Conservation (phyloP, 2,888 invertebrate species). For the Mesochorus sp. region DNA sequence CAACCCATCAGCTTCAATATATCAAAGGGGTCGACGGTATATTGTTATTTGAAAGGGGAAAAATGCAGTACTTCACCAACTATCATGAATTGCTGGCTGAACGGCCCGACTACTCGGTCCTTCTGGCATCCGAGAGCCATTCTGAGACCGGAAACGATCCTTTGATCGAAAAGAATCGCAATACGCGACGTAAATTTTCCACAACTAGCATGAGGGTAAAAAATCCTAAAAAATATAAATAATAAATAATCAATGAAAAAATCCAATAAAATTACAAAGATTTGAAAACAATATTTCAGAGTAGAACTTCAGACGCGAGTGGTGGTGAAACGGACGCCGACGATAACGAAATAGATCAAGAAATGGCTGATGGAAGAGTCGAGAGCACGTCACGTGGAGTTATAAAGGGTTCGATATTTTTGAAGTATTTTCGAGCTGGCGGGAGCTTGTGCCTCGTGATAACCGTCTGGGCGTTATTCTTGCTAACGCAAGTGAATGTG, state of each 20-base stretch:
- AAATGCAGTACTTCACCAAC: constrained; percentile 55
- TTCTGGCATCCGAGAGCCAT: constrained; percentile 70
- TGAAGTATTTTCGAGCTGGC: constrained; percentile 84
- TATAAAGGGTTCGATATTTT: constrained; percentile 81
- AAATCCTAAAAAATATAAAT: neutral
- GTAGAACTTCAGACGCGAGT: constrained; percentile 75
- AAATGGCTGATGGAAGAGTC: constrained; percentile 72
- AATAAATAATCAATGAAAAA: too few relatives aligned
- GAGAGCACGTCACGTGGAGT: constrained; percentile 82
- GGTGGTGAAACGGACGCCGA: constrained; percentile 72
- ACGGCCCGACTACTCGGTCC: constrained; percentile 17
- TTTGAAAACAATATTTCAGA: too few relatives aligned
- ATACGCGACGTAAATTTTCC: constrained; percentile 74
- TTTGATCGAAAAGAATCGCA: constrained; percentile 48
- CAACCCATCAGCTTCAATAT: constrained; percentile 89
- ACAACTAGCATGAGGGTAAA: constrained; percentile 76
- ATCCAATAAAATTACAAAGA: too few relatives aligned
- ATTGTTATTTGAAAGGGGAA: constrained; percentile 80
- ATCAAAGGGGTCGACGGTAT: constrained; percentile 82
- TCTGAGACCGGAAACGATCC: constrained; percentile 69
- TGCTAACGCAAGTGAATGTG: constrained; percentile 85
- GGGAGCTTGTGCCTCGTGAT: constrained; percentile 82
- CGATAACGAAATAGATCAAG: constrained; percentile 73
- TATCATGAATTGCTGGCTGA: constrained; percentile 72
- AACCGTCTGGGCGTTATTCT: constrained; percentile 82